Percentiles rank a stretch among this genome's conserved stretches.
phyloP scores from a whole-genome alignment of 2,113 vertebrate genomes.

The Todiramphus saurophagus region DNA sequence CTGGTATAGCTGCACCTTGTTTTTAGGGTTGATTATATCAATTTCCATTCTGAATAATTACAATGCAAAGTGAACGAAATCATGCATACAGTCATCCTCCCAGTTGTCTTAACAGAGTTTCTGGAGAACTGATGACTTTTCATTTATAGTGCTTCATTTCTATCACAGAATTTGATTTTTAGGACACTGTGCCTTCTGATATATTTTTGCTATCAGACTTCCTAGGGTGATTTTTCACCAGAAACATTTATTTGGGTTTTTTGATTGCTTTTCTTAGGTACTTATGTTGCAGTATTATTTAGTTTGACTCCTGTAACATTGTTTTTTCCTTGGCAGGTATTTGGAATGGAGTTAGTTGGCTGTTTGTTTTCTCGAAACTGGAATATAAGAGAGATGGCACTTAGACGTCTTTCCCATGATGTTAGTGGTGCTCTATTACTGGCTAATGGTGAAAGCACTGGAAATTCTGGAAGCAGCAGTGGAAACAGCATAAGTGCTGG shows the following conservation, averaged over 20 bases:
- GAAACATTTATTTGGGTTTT: not conserved
- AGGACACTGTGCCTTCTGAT: not conserved
- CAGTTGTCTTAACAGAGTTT: not conserved
- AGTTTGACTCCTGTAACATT: not conserved
- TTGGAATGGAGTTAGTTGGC: conserved; percentile 89
- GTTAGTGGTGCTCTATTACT: conserved; percentile 88
- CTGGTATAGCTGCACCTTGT: not conserved
- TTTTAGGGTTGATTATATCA: not conserved
- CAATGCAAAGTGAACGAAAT: not conserved
- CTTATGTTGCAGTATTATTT: not conserved
- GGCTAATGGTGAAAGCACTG: conserved; percentile 88
- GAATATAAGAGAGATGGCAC: conserved; percentile 91
- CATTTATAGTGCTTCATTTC: not conserved
- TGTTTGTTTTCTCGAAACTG: conserved; percentile 93
- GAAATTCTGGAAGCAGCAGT: conserved; percentile 72
- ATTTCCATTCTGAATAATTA: not conserved
- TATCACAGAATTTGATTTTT: not conserved
- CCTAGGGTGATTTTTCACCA: not conserved
- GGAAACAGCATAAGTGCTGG: conserved; percentile 59
- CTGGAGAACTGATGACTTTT: not conserved
- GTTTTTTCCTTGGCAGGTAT: conserved; percentile 74
- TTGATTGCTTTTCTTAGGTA: not conserved
- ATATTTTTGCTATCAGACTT: not conserved
- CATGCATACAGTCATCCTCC: not conserved
- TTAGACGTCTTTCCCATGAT: conserved; percentile 88